A percentile compares a stretch with the other conserved stretches of the same genome.
phyloP scores from a whole-genome alignment of 2,888 invertebrate species.

The Thera obeliscata region DNA sequence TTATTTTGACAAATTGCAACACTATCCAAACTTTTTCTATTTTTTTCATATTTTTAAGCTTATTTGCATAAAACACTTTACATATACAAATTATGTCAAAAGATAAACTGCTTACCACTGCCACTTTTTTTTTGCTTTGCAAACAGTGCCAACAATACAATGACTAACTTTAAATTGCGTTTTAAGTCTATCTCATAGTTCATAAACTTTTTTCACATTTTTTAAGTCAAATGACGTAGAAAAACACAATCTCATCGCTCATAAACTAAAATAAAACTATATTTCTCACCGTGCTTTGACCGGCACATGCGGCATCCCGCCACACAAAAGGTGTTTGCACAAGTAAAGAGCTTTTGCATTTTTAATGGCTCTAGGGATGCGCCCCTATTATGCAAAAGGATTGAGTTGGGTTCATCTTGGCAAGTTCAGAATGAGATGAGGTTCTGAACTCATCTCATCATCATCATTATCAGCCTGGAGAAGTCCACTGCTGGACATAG shows the following conservation, averaged over 20 bases:
- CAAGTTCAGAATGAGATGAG: conserved; percentile 7
- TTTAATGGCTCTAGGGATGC: conserved; percentile 61
- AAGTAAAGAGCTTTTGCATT: conserved; percentile 79
- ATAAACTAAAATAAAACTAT: conserved; percentile 33
- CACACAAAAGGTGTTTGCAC: conserved; percentile 74
- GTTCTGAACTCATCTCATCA: not conserved
- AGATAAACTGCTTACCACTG: too few species aligned
- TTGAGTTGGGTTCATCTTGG: conserved; percentile 17
- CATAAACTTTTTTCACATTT: not conserved
- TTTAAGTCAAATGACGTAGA: not conserved
- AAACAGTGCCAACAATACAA: too few species aligned
- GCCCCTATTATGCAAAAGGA: conserved; percentile 19
- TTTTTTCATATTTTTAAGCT: too few species aligned
- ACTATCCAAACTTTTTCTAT: too few species aligned
- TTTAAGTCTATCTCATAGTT: too few species aligned
- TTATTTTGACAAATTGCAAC: too few species aligned
- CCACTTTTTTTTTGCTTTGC: too few species aligned
- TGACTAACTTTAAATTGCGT: too few species aligned
- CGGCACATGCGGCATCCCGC: conserved; percentile 51
- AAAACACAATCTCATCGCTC: conserved; percentile 19
- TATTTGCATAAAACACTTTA: too few species aligned
- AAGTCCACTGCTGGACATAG: too few species aligned
- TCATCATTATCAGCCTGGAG: too few species aligned
- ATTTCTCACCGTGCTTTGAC: conserved; percentile 36
- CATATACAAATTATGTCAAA: too few species aligned